Conservation (phyloP, 2,113 vertebrate genomes). For the Cisticola juncidis region DNA sequence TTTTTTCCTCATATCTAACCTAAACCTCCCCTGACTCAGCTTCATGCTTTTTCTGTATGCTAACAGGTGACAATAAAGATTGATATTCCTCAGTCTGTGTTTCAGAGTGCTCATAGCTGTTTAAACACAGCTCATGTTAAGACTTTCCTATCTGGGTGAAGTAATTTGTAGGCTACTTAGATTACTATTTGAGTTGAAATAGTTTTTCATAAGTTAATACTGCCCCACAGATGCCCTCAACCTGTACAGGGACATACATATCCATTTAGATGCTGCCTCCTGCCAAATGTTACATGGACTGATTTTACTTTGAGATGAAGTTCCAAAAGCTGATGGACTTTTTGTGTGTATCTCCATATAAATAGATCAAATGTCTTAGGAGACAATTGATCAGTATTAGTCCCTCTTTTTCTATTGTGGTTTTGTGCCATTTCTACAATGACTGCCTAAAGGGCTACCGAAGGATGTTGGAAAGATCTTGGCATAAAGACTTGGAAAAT, state of each 20-base stretch:
- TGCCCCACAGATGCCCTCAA: background rate
- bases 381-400: background rate
- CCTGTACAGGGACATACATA: background rate
- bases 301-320: background rate
- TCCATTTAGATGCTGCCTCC: background rate
- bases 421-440: background rate
- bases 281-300: background rate
- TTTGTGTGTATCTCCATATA: background rate
- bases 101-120: background rate
- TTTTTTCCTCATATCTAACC: background rate
- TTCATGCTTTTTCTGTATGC: background rate
- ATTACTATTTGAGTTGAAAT: background rate
- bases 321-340: background rate
- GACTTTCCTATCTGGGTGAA: background rate
- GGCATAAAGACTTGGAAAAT: background rate
- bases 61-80: background rate
- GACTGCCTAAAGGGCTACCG: background rate
- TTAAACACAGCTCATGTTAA: background rate
- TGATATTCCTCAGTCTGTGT: background rate
- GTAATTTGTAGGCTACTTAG: background rate
- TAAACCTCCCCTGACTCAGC: background rate
- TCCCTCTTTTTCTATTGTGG: background rate
- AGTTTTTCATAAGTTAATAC: background rate
- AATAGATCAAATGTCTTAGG: background rate
- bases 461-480: background rate